phyloP scores from a whole-genome alignment of 2,113 vertebrate genomes.

The Vidua chalybeata region DNA sequence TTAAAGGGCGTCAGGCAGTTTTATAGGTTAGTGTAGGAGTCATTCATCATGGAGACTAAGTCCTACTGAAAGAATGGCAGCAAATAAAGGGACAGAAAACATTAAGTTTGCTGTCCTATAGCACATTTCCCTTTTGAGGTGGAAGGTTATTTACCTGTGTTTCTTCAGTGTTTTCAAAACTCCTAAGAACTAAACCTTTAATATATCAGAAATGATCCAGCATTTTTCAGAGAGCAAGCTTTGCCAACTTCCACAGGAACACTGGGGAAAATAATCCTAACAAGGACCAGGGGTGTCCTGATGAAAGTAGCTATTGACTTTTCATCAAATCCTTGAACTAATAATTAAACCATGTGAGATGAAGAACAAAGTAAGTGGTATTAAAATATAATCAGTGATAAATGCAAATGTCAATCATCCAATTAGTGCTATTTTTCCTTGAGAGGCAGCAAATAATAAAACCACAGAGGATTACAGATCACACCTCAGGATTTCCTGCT shows the following conservation, averaged over 20 bases:
- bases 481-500: neutral
- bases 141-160: neutral
- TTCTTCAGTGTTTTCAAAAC: neutral
- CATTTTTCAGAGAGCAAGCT: neutral
- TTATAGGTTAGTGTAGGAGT: neutral
- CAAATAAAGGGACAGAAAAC: neutral
- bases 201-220: neutral
- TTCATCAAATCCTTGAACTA: slow-evolving; percentile 14
- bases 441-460: neutral
- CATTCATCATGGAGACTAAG: neutral
- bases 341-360: neutral
- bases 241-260: neutral
- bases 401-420: slow-evolving; percentile 54
- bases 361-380: slow-evolving; percentile 21
- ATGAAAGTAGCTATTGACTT: slow-evolving; percentile 35
- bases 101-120: neutral
- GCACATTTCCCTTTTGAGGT: neutral
- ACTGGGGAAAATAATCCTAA: neutral
- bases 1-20: neutral
- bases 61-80: neutral
- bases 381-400: slow-evolving; percentile 43
- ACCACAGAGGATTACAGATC: neutral
- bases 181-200: neutral
- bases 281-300: neutral
- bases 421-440: slow-evolving; percentile 32